Evolutionary conservation across 2,888 invertebrate species (phyloP).

Genomic region (Andrena bicolor): DNA sequence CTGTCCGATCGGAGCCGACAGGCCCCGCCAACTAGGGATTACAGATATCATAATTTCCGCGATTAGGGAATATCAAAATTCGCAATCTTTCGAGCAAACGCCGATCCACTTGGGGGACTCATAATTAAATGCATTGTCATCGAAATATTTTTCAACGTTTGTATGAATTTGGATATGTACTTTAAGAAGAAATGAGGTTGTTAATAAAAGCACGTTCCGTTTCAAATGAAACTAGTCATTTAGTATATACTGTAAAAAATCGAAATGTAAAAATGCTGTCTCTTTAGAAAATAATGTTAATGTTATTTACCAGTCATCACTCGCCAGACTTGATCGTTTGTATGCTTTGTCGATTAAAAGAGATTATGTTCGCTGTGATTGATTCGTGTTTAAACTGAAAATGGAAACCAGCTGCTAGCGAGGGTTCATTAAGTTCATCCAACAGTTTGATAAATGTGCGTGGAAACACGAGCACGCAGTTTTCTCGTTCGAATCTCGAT

Average conservation of each 20-base stretch:
- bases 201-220: too few relatives aligned
- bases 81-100: background rate
- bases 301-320: too few relatives aligned
- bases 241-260: too few relatives aligned
- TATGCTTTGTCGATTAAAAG: background rate
- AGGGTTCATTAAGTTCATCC: background rate
- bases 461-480: background rate
- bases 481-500: constrained; percentile 12
- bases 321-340: background rate
- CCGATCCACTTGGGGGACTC: too few relatives aligned
- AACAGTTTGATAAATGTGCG: background rate
- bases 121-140: too few relatives aligned
- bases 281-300: too few relatives aligned
- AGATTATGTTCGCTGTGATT: background rate
- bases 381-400: background rate
- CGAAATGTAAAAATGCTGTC: too few relatives aligned
- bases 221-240: too few relatives aligned
- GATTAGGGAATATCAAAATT: constrained; percentile 2
- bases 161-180: too few relatives aligned
- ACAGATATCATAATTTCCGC: constrained; percentile 14
- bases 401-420: background rate
- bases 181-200: too few relatives aligned
- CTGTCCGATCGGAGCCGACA: background rate
- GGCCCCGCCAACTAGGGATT: constrained; percentile 27
- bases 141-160: too few relatives aligned